phyloP scores from a whole-genome alignment of 2,113 vertebrate genomes.

The Bungarus multicinctus region DNA sequence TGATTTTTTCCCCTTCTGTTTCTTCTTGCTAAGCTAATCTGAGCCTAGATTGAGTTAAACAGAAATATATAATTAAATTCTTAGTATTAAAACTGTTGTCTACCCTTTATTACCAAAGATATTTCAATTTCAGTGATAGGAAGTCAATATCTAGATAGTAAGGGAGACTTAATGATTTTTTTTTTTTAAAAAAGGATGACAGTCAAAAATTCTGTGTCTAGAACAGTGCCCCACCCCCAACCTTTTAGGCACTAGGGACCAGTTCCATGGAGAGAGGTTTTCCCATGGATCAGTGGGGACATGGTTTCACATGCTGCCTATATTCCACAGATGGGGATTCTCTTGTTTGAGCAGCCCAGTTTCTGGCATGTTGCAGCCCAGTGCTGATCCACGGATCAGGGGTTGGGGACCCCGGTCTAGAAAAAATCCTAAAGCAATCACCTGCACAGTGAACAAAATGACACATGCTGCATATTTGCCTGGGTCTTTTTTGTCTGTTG shows the following conservation, averaged over 20 bases:
- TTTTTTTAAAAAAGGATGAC: neutral
- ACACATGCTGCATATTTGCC: neutral
- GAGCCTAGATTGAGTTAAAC: neutral
- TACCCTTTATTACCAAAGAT: neutral
- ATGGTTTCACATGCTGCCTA: too few species aligned
- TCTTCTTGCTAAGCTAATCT: neutral
- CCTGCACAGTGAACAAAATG: neutral
- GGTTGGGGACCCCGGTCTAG: neutral
- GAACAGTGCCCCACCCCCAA: too few species aligned
- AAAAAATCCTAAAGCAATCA: neutral
- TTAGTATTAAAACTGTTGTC: neutral
- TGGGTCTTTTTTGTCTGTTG: neutral
- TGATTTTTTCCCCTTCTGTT: neutral
- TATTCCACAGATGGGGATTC: too few species aligned
- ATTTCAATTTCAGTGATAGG: neutral
- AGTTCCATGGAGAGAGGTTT: too few species aligned
- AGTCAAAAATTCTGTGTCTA: neutral
- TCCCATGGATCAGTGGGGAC: too few species aligned
- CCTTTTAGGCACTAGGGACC: too few species aligned
- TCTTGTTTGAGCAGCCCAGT: too few species aligned
- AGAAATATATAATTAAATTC: neutral
- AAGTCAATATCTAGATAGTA: neutral
- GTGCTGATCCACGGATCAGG: too few species aligned
- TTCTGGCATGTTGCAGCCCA: too few species aligned
- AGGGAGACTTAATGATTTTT: neutral